A percentile compares a stretch with the other conserved stretches of the same genome.
phyloP scores from a whole-genome alignment of 2,113 vertebrate genomes.

The Himantopus leucocephalus region DNA sequence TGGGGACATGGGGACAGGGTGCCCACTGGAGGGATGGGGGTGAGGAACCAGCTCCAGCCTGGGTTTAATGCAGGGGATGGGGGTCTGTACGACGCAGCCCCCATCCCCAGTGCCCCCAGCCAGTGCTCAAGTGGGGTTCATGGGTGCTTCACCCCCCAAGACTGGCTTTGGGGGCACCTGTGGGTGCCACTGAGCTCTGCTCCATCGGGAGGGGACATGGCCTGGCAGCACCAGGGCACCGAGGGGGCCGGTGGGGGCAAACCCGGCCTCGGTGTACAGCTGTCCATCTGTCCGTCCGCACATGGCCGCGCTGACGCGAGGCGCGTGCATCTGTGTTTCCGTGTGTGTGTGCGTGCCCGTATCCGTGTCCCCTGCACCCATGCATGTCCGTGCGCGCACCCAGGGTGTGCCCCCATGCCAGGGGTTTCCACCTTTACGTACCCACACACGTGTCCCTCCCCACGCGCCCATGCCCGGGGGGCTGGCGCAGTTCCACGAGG shows the following conservation, averaged over 20 bases:
- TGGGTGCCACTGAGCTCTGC: background rate
- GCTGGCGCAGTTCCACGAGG: background rate
- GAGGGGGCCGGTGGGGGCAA: accelerated
- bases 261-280: background rate
- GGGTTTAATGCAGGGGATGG: background rate
- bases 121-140: too few species aligned
- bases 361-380: accelerated
- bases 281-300: accelerated
- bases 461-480: accelerated
- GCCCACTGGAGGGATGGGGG: accelerated
- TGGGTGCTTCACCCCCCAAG: background rate
- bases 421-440: background rate
- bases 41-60: background rate
- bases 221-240: background rate
- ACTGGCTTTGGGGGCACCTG: background rate
- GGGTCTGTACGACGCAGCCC: accelerated
- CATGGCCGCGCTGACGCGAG: accelerated
- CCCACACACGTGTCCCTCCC: accelerated
- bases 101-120: too few species aligned
- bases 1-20: background rate
- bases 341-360: accelerated
- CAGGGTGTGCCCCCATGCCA: accelerated
- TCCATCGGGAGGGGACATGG: accelerated
- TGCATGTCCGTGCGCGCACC: accelerated
- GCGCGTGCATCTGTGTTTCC: accelerated